Percentiles rank a stretch among this genome's conserved stretches.
phyloP scores from a whole-genome alignment of 2,113 vertebrate species.

The Calypte anna region DNA sequence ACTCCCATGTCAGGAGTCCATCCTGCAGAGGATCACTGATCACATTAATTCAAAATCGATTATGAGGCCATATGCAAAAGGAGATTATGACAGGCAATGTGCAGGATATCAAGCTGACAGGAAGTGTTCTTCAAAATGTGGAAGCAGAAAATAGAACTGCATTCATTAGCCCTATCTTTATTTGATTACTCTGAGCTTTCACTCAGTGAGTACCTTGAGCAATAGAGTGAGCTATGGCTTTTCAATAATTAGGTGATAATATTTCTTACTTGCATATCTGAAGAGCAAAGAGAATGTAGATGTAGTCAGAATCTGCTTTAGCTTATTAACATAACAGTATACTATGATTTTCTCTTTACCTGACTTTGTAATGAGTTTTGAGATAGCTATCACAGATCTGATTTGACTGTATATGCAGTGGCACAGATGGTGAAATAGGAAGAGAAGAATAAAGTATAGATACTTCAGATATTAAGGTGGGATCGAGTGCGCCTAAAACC shows the following conservation, averaged over 20 bases:
- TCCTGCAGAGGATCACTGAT: background rate
- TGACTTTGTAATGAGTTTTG: background rate
- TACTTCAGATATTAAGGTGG: background rate
- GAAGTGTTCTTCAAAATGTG: background rate
- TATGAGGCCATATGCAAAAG: background rate
- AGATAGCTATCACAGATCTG: background rate
- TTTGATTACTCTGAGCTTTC: background rate
- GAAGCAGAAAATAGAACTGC: background rate
- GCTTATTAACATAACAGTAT: background rate
- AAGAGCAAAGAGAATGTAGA: background rate
- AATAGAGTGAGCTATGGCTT: background rate
- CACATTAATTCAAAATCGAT: background rate
- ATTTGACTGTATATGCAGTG: background rate
- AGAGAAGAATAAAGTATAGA: background rate
- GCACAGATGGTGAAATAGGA: background rate
- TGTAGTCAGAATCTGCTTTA: background rate
- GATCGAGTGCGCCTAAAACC: background rate
- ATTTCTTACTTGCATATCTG: background rate
- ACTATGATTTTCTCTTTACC: background rate
- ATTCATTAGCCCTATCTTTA: background rate
- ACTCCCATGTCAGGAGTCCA: background rate
- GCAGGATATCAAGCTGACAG: background rate
- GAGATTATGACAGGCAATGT: background rate
- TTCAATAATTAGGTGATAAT: conserved; percentile 40
- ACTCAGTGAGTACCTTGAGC: background rate